phyloP scores from a whole-genome alignment of 2,888 invertebrate species.

The Erynnis tages region DNA sequence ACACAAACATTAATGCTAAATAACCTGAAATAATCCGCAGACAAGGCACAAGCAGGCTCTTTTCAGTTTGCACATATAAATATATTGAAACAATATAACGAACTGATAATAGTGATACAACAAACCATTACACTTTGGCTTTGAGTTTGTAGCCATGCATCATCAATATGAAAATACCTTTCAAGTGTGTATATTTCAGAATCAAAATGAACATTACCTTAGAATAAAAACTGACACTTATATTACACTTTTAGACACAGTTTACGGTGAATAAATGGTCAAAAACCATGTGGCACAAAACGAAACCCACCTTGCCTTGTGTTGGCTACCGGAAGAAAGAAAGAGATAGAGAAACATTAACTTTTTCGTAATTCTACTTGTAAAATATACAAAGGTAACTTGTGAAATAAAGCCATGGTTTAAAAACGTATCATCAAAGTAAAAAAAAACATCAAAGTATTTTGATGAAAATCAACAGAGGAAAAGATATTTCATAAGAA shows the following conservation, averaged over 20 bases:
- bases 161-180: neutral
- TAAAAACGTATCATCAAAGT: no score
- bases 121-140: neutral
- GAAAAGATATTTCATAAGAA: no score
- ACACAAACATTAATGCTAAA: no score
- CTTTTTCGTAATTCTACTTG: neutral
- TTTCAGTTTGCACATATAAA: no score
- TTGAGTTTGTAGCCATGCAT: neutral
- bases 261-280: slow-evolving; percentile 1
- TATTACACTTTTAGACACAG: slow-evolving; percentile 31
- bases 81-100: no score
- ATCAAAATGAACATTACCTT: slow-evolving; percentile 42
- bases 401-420: neutral
- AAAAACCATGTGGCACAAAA: slow-evolving; percentile 66
- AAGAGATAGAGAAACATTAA: slow-evolving; percentile 34
- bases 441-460: no score
- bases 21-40: no score
- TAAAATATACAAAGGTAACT: neutral
- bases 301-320: slow-evolving; percentile 72
- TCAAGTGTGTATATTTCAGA: neutral
- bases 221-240: slow-evolving; percentile 27
- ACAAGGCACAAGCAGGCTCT: no score
- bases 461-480: no score
- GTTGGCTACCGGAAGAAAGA: slow-evolving; percentile 78
- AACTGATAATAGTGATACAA: no score